A percentile compares a stretch with the other conserved stretches of the same genome.
Evolutionary conservation across 1,140 invertebrate species (phyloP).

Genomic region (Bombus breviceps): DNA sequence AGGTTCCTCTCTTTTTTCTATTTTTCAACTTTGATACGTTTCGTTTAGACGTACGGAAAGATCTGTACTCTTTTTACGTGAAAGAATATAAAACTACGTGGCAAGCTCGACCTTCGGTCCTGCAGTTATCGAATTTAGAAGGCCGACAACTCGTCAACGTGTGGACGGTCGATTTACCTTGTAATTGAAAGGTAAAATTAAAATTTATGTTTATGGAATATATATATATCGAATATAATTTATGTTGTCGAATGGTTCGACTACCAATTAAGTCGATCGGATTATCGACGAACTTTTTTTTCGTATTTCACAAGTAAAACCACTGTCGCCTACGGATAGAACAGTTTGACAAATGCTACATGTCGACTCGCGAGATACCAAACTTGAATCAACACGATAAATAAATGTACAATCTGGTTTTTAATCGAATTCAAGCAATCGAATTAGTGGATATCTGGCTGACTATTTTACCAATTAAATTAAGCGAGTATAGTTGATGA

Average conservation of each 20-base stretch:
- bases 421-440: constrained; percentile 12
- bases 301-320: not conserved
- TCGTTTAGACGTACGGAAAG: too few relatives aligned
- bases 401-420: not conserved
- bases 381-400: not conserved
- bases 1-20: too few relatives aligned
- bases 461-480: not conserved
- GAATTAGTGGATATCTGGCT: constrained; percentile 3
- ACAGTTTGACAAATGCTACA: not conserved
- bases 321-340: not conserved
- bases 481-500: not conserved
- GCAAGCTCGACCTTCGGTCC: too few relatives aligned
- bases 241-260: not conserved
- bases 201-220: not conserved
- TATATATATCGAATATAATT: too few relatives aligned
- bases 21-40: not conserved
- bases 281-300: too few relatives aligned
- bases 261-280: not conserved
- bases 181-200: not conserved
- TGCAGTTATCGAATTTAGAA: not conserved
- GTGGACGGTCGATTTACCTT: too few relatives aligned
- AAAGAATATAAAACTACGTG: not conserved
- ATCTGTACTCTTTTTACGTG: too few relatives aligned
- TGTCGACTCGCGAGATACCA: not conserved
- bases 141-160: too few relatives aligned